Base-by-base conservation (phyloP, 1,140 invertebrate genomes). In the Neodiprion pinetum region DNA sequence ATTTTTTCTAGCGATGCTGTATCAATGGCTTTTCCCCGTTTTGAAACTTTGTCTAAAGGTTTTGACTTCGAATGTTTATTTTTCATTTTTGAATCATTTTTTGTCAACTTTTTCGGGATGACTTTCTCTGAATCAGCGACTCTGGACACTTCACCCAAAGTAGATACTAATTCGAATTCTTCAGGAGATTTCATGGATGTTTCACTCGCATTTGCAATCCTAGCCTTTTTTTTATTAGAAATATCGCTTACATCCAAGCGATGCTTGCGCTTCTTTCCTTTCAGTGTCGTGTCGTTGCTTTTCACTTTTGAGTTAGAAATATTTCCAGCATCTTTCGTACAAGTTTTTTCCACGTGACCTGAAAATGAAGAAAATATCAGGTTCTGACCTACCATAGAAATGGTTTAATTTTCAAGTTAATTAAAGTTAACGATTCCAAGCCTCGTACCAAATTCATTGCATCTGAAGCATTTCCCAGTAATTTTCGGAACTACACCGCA, bases 401-500 rank as follows among this genome's bases (percentile, higher is more conserved):
- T 23, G 21, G 17, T 23, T 17, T 73, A 14, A 67, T 73, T 71
- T 70, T 61, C 47, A 47, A 10, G 8, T 48, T 48, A 67, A 72
- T n/a, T 12, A 48, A 74, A 74, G 48, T n/a, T 23, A 5, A 75
- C 48, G 48, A 67, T 61, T 48, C 9, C 68, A 53, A 69, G 77
- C 28, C 28, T 40, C 40, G 71, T 79, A 86, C 84, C 83, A 72
- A 67, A 68, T 77, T 78, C 53, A 28, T 80, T 77, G 12, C 83
- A 87, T n/a, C 83, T 84, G 40, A 83, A 84, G 48, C 85, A 88
- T 23, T 67, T 77, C 12, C 83, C 84, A 50, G 71, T 71, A 72
- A 86, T 72, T 70, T 80, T 83, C 21, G 87, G 84, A 74, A 88
- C 80, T n/a, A 86, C 71, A 1, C 89, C 89, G 83, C 94, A 95